A percentile compares a stretch with the other conserved stretches of the same genome.
These are phyloP conservation scores for Dipodomys ordii DNA, from an alignment of 2,113 vertebrate species.

Conservation along the genomic window DNA sequence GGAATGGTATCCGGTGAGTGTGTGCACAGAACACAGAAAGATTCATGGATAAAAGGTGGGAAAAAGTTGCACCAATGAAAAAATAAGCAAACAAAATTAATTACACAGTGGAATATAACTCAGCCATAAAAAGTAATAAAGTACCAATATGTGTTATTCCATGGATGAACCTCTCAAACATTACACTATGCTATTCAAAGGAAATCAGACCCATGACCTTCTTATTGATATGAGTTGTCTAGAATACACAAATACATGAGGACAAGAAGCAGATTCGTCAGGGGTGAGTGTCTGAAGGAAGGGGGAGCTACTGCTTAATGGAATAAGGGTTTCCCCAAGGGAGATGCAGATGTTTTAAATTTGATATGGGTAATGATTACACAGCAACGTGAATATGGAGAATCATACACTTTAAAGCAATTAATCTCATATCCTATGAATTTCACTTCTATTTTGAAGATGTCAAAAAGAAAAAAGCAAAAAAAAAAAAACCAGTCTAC, in stretches of 20 bases:
- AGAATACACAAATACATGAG: not conserved
- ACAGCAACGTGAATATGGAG: not conserved
- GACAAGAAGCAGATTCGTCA: not conserved
- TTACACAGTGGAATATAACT: not conserved
- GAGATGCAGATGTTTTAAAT: not conserved
- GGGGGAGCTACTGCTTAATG: not conserved
- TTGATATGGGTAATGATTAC: accelerated
- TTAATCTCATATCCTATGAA: not conserved
- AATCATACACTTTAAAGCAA: not conserved
- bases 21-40: not conserved
- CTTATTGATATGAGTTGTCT: not conserved
- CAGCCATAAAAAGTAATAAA: not conserved
- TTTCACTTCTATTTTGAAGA: not conserved
- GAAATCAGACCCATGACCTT: not conserved
- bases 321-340: not conserved
- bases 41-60: not conserved
- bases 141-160: not conserved
- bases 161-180: not conserved
- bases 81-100: not conserved
- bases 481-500: not conserved
- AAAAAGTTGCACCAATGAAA: not conserved
- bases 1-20: not conserved
- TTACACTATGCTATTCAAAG: not conserved
- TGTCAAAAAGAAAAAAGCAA: not conserved
- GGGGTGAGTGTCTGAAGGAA: not conserved